Evolutionary conservation across 2,113 vertebrate genomes (phyloP).

Genomic region (Kobus ellipsiprymnus): DNA sequence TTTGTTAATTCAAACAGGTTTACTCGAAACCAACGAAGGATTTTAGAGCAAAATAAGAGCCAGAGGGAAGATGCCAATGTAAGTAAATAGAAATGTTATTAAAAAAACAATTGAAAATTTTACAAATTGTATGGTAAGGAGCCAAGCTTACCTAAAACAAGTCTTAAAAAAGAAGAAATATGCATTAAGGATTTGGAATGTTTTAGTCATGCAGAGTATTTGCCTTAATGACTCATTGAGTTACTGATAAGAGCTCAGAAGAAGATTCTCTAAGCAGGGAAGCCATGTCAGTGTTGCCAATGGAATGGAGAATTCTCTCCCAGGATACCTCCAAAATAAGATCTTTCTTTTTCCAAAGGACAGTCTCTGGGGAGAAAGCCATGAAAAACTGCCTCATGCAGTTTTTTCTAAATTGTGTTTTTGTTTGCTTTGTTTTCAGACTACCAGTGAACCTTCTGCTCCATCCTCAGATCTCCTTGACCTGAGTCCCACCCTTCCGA

Average conservation of each 20-base stretch:
- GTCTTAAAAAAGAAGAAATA: not conserved
- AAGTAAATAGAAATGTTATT: slow-evolving; percentile 46
- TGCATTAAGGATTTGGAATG: not conserved
- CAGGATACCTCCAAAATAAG: not conserved
- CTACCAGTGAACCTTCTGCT: slow-evolving; percentile 77
- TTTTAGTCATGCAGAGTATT: not conserved
- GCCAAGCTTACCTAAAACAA: not conserved
- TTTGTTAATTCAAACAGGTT: slow-evolving; percentile 75
- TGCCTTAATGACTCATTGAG: not conserved
- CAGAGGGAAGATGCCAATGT: slow-evolving; percentile 68
- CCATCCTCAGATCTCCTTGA: slow-evolving; percentile 81
- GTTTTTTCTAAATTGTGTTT: not conserved
- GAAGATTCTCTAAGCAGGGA: not conserved
- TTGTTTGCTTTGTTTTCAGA: slow-evolving; percentile 56
- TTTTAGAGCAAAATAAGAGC: slow-evolving; percentile 77
- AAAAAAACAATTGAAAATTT: not conserved
- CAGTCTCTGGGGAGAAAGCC: not conserved
- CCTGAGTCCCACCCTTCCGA: slow-evolving; percentile 56
- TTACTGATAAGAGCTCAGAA: not conserved
- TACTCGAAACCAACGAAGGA: slow-evolving; percentile 80
- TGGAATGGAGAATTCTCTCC: not conserved
- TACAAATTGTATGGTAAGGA: not conserved
- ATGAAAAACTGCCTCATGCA: not conserved
- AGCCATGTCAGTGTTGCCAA: rapidly evolving
- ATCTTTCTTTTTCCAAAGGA: not conserved